phyloP scores from a whole-genome alignment of 92 coral and sea anemone species.

The Actinostola sp. region DNA sequence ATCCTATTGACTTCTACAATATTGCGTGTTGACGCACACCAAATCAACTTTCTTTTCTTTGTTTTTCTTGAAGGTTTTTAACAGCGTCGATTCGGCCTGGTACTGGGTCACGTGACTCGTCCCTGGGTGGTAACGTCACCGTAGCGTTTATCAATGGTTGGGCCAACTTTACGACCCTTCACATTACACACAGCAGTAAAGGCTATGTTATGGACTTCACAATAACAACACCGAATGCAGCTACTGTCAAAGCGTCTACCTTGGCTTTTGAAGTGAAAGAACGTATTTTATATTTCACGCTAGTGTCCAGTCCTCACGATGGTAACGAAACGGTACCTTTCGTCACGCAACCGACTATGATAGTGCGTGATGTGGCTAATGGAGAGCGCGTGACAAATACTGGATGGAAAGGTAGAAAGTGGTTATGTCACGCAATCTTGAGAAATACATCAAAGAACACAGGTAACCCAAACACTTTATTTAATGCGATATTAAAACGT shows the following conservation, averaged over 20 bases:
- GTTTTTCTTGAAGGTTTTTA: constrained; percentile 51
- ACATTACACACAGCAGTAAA: constrained; percentile 68
- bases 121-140: constrained; percentile 69
- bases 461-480: constrained; percentile 33
- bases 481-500: no score
- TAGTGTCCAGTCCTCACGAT: constrained; percentile 55
- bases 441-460: constrained; percentile 44
- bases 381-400: constrained; percentile 80
- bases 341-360: constrained; percentile 69
- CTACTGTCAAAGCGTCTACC: constrained; percentile 51
- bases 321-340: constrained; percentile 82
- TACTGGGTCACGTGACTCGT: constrained; percentile 72
- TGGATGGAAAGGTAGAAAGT: constrained; percentile 88
- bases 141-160: constrained; percentile 66
- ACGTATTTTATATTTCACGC: constrained; percentile 64
- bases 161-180: constrained; percentile 79
- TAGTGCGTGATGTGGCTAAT: constrained; percentile 81
- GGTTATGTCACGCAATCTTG: constrained; percentile 70
- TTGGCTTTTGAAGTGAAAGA: constrained; percentile 64
- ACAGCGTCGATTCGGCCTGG: constrained; percentile 71
- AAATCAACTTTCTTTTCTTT: background rate
- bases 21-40: background rate
- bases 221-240: constrained; percentile 56
- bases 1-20: no score
- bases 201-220: constrained; percentile 67